Base-by-base conservation (phyloP, 2,888 invertebrate genomes). In the Drosophila nigricruria region DNA sequence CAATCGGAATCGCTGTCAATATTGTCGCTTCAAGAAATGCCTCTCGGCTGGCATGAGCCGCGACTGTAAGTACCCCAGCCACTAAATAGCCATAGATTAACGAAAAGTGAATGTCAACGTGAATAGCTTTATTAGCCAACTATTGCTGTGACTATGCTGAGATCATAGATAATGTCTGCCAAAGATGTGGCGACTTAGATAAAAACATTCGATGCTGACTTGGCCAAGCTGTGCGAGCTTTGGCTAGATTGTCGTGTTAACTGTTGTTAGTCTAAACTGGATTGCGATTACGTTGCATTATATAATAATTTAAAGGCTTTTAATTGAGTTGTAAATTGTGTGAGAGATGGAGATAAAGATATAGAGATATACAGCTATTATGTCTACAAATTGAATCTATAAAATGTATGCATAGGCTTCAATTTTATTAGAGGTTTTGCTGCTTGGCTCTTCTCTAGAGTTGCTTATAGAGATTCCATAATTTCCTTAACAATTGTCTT, bases 1-100 rank as follows among this genome's bases (percentile, higher is more conserved):
- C 89, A 98, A 98, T 94, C 94, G 98, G 83, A 98, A 98, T 94
- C 96, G 98, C 88, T 98, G 98, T 93, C 98, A 98, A 93, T 98
- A 96, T 93, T 98, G 98, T 94, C 95, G 98, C 91, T 98, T 98
- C 94, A 98, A 97, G 94, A 98, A 98, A 96, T 98, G 98, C 93
- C 94, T 98, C 73, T 96, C 97, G 42, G 98, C 98, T 91, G 98
- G 98, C 93, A 98, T 98, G 98, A 98, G 98, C 92, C 95, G 98
- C 91, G 98, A 98, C 93, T 98, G 98, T 98, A 93, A 97, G 98
- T 97, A 94, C 61, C 25, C 20, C 23, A 43, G 43, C 23, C 0
- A 6, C 43, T 23, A 25, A 23, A 2, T 25, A 43, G 43, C 20
- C 50, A 16, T 20, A 34, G 34, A 16, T 8, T 52, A 34, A 5